phyloP scores from a whole-genome alignment of 2,113 vertebrate genomes.

The Lycaon pictus region DNA sequence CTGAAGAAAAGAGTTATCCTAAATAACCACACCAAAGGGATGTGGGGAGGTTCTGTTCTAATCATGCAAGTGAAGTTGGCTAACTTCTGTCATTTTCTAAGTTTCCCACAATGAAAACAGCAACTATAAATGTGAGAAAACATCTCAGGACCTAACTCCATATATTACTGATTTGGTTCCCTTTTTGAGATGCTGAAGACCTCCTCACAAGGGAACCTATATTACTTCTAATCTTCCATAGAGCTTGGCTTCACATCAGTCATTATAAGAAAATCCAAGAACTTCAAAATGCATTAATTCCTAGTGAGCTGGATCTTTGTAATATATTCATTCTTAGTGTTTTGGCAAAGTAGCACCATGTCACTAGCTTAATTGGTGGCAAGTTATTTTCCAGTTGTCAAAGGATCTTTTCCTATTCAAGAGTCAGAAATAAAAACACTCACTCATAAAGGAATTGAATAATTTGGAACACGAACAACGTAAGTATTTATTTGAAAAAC shows the following conservation, averaged over 20 bases:
- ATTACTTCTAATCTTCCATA: conserved; percentile 49
- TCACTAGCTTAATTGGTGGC: conserved; percentile 72
- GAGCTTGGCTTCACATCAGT: conserved; percentile 57
- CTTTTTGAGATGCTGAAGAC: conserved; percentile 32
- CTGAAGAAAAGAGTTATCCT: conserved; percentile 36
- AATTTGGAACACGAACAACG: conserved; percentile 83
- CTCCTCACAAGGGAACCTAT: conserved; percentile 47
- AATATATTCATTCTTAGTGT: conserved; percentile 72
- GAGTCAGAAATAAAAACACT: conserved; percentile 78
- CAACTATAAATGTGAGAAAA: background rate
- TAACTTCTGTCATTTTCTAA: conserved; percentile 20
- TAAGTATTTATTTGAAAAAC: conserved; percentile 86
- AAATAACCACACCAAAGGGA: conserved; percentile 60
- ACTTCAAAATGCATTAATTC: conserved; percentile 64
- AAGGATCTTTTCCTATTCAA: conserved; percentile 80
- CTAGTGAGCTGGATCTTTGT: conserved; percentile 18
- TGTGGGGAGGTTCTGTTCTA: conserved; percentile 46
- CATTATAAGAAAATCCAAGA: conserved; percentile 64
- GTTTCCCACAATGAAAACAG: conserved; percentile 18
- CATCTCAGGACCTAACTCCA: background rate
- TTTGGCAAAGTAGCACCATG: conserved; percentile 70
- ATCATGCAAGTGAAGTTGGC: conserved; percentile 24
- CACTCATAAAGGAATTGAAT: conserved; percentile 85
- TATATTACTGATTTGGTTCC: background rate
- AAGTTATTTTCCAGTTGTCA: conserved; percentile 82